Evolutionary conservation across 2,888 invertebrate genomes (phyloP).

Genomic region (Hecatera dysodea): DNA sequence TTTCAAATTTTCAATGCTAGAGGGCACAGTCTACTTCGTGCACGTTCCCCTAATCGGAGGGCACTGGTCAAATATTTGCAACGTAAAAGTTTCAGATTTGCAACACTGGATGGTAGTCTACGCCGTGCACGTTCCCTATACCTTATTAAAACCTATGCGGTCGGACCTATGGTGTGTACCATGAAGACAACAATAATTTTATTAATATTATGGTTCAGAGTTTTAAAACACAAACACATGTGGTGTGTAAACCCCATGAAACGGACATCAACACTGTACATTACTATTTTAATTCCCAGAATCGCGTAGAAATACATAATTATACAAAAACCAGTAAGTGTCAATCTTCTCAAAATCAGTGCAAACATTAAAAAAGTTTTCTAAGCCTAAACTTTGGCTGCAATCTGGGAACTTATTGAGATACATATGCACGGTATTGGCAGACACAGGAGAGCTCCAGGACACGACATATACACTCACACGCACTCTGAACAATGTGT

Average conservation of each 20-base stretch:
- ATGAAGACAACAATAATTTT: neutral
- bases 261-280: constrained; percentile 16
- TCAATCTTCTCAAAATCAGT: constrained; percentile 43
- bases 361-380: constrained; percentile 40
- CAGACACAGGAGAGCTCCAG: constrained; percentile 71
- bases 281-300: constrained; percentile 42
- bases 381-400: constrained; percentile 54
- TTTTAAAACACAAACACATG: neutral
- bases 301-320: constrained; percentile 38
- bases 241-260: constrained; percentile 17
- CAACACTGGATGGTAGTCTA: too few relatives aligned
- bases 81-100: too few relatives aligned
- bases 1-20: too few relatives aligned
- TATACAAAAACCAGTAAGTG: constrained; percentile 29
- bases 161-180: neutral
- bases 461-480: constrained; percentile 50
- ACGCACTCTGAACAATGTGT: constrained; percentile 53
- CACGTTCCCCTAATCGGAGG: too few relatives aligned
- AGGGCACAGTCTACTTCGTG: too few relatives aligned
- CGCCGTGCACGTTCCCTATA: too few relatives aligned
- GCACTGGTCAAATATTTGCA: too few relatives aligned
- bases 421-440: constrained; percentile 33
- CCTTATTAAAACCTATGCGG: neutral
- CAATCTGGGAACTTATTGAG: constrained; percentile 52
- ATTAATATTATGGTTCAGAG: constrained; percentile 7